Evolutionary conservation across 23 tunicate species (phyloP).

Genomic region (Trididemnum miniatum): DNA sequence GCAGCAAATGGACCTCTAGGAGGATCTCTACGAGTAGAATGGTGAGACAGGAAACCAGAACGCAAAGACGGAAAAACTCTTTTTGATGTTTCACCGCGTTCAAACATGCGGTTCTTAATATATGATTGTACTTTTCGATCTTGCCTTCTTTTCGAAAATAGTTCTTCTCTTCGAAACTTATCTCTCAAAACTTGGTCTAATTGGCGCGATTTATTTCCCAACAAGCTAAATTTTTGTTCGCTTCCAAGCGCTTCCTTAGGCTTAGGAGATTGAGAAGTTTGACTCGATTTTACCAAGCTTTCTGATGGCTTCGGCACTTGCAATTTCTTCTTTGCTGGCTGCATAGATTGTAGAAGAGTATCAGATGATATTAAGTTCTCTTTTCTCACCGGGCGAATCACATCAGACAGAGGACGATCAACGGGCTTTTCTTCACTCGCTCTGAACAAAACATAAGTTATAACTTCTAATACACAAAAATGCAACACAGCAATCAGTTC

Average conservation of each 20-base stretch:
- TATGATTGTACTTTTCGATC: neutral
- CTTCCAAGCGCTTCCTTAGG: neutral
- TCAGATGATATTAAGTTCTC: conserved; percentile 16
- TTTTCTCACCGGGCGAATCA: neutral
- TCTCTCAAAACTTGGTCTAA: neutral
- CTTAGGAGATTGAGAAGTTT: neutral
- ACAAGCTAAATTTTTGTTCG: no score
- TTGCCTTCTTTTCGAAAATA: neutral
- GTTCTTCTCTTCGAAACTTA: neutral
- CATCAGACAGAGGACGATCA: neutral
- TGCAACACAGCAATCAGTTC: no score
- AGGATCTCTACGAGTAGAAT: neutral
- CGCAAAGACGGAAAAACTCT: neutral
- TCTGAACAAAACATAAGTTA: neutral
- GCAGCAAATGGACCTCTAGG: neutral
- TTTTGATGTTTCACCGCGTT: neutral
- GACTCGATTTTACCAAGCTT: neutral
- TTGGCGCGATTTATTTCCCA: neutral
- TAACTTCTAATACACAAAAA: no score
- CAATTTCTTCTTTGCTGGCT: neutral
- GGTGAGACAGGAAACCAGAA: neutral
- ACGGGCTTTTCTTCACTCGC: neutral
- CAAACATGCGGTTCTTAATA: neutral
- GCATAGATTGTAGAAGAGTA: conserved; percentile 27
- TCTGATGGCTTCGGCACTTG: neutral